phyloP scores from a whole-genome alignment of 2,113 vertebrate species.

The Zosterops lateralis region DNA sequence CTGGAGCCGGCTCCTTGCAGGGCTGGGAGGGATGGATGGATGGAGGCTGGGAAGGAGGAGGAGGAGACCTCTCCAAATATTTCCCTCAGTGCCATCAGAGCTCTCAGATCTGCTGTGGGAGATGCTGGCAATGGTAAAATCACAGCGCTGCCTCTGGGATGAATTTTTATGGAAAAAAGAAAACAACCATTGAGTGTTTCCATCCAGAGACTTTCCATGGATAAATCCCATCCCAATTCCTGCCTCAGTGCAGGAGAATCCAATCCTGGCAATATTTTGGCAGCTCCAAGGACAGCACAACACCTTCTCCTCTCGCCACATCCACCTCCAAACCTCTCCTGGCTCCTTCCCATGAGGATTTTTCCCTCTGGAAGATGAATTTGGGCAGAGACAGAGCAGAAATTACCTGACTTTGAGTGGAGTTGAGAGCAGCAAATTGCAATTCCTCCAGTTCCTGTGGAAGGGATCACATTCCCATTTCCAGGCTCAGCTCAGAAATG shows the following conservation, averaged over 20 bases:
- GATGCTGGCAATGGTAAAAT: not conserved
- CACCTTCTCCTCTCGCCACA: too few species aligned
- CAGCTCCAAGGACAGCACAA: not conserved
- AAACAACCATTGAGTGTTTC: not conserved
- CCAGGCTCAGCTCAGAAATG: not conserved
- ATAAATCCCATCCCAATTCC: not conserved
- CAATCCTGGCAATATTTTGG: not conserved
- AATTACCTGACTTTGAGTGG: not conserved
- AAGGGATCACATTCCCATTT: not conserved
- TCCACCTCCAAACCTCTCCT: not conserved
- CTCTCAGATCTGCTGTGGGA: not conserved
- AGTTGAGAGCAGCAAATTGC: not conserved
- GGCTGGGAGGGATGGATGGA: not conserved
- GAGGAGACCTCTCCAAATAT: not conserved
- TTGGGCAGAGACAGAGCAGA: not conserved
- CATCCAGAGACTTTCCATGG: not conserved
- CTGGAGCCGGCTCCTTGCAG: not conserved
- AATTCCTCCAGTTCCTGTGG: not conserved
- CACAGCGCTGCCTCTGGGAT: not conserved
- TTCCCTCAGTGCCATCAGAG: not conserved
- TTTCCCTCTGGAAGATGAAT: not conserved
- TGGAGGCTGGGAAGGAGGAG: not conserved
- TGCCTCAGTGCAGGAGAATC: not conserved
- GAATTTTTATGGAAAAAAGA: not conserved
- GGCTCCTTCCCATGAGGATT: not conserved